phyloP scores from a whole-genome alignment of 30 jellyfish, hydroid and myxozoan genomes.

The Morbakka virulenta region DNA sequence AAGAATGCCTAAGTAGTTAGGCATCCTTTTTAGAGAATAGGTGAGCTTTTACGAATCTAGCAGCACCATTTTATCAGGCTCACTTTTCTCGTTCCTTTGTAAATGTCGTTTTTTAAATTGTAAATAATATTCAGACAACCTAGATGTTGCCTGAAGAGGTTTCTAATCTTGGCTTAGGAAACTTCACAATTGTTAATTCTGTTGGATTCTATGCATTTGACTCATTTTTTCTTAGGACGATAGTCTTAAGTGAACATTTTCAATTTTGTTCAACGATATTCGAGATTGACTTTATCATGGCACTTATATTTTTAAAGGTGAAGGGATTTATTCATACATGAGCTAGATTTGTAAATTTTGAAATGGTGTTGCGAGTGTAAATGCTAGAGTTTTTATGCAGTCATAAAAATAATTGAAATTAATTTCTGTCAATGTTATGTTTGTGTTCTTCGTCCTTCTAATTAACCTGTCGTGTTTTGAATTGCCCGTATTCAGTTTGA shows the following conservation, averaged over 20 bases:
- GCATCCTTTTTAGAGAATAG: neutral
- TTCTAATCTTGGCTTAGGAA: too few species aligned
- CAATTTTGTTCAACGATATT: neutral
- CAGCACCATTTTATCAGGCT: neutral
- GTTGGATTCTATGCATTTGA: too few species aligned
- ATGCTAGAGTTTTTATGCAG: neutral
- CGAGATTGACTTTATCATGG: neutral
- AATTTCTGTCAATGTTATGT: too few species aligned
- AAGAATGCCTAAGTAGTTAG: neutral
- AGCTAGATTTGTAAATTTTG: neutral
- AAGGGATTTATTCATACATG: neutral
- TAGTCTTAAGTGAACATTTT: too few species aligned
- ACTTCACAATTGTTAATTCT: too few species aligned
- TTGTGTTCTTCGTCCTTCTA: too few species aligned
- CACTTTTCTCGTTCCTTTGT: neutral
- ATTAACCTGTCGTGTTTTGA: too few species aligned
- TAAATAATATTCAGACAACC: neutral
- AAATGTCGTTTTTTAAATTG: neutral
- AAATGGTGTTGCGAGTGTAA: neutral
- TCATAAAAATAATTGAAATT: too few species aligned
- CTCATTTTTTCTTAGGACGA: too few species aligned
- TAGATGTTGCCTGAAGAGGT: neutral
- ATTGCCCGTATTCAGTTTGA: too few species aligned
- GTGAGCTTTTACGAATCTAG: neutral
- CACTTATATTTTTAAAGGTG: neutral